Base-by-base conservation (phyloP, 2,888 invertebrate genomes). In the Mesorhabditis belari region DNA sequence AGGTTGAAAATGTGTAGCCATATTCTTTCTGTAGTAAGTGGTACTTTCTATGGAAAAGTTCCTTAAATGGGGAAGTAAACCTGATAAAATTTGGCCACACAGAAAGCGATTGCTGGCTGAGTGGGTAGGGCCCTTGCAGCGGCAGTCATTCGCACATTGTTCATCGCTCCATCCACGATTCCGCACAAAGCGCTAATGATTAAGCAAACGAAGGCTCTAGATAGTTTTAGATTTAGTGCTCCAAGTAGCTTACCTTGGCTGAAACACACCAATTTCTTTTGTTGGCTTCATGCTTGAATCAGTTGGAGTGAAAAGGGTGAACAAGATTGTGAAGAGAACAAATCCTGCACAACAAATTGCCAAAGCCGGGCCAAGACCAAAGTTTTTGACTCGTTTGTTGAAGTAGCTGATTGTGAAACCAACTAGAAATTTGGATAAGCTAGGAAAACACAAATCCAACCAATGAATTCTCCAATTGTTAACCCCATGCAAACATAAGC, bases 281-380 rank as follows among this genome's bases (percentile, higher is more conserved):
- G 66, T 71, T 9, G 71, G 71, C n/a, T 57, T 23, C 17, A 66
- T 62, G 5, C 66, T 63, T 1, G 73, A 63, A 35, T 67, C 62
- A 17, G 49, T 60, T 3, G 73, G 73, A n/a, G 69, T 73, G 19
- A 67, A 67, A 12, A 65, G 28, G 35, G 49, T 53, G 9, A 67
- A 57, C 21, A 69, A 50, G 3, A 53, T 44, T 3, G 64, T 51
- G 0, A 62, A 61, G 2, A 63, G 17, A 6, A 58, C 49, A 0
- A 54, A 58, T 49, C 58, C 44, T 0, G 56, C 17, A 5, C 59
- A 55, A 3, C 70, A 69, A 17, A 71, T 68, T 2, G 54, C 44
- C 66, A 68, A 67, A 17, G 71, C 66, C 9, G 73, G 73, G 24
- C 60, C 59, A 28, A 71, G 60, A 3, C 70, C 65, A 51, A 73